Base-by-base conservation (phyloP, 2,888 invertebrate species). In the Gasteruption jaculator region DNA sequence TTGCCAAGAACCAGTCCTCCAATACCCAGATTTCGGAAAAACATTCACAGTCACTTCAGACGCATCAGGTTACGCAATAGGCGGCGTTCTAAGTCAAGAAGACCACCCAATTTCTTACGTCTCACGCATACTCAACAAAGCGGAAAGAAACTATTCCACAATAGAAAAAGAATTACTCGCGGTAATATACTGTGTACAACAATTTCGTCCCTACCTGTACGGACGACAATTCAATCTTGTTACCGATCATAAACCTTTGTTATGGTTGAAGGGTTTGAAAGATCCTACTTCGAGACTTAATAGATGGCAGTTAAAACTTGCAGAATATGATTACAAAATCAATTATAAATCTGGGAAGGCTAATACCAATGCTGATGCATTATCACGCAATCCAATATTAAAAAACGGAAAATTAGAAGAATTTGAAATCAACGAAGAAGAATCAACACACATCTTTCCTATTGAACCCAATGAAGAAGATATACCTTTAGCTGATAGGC, bases 161-260 rank as follows among this genome's bases (percentile, higher is more conserved):
- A 37, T 31, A 6, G 36, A 42, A 24, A 37, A 42, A 31, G 42
- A 42, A n/a, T 31, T 32, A 10, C 22, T 38, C n/a, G 38, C 38
- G 7, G 38, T 43, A 10, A 16, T 38, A 29, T 18, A 43, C 12
- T 24, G 25, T 12, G 47, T 52, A 2, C 49, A 56, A 35, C 51
- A 60, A 43, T 61, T 57, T 33, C 30, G 57, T 25, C 58, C 57
- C 1, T 63, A 63, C 41, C 11, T 65, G 8, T 61, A 52, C 37
- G 62, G 61, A 1, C 29, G 48, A 40, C 50, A 46, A 30, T 62
- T 64, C 36, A 43, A 35, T 16, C 52, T 65, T n/a, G 43, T 58
- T 2, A 65, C 62, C 0, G 65, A 67, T 41, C 61, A 67, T 43
- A 53, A 51, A 38, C 61, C 62, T 1, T 45, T 66, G 2, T 20